Evolutionary conservation across 2,888 invertebrate genomes (phyloP), one percentile per base, ranked within the genome.

Genomic region (Euzophera pinguis): DNA sequence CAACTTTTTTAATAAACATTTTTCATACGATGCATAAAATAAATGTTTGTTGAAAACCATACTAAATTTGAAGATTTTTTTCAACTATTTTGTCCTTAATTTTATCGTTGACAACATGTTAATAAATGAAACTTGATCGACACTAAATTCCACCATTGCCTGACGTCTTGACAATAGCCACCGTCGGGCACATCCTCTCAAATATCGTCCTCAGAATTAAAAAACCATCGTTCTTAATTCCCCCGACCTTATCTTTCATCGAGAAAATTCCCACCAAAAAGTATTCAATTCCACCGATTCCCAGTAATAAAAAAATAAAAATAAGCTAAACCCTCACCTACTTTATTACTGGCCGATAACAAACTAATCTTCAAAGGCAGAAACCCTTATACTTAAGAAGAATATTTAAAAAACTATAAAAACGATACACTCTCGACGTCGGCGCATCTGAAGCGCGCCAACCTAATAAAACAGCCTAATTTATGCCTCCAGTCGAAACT

Each of bases 361-460:
- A 71, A 75, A 75, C 71, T 77, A 77, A 77, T 77, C 75, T 73
- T 69, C 71, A 68, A 75, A 71, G 66, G 54, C 62, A 58, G 62
- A 63, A 62, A 63, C 61, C 63, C 66, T 65, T 29, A 47, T 55
- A 58, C 57, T 56, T 56, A 66, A 67, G 64, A 63, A 65, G 71
- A 69, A 75, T 75, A 74, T 75, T 77, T 77, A 75, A 77, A 77
- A 77, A 75, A 71, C 75, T 73, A 75, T 75, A 75, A 77, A 77
- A 71, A 69, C 58, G 62, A 61, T 63, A 69, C 68, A 63, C 64
- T 66, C 61, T 56, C 58, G 58, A 66, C 59, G 69, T 62, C 64
- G 71, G 70, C 57, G 67, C 70, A 71, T 75, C 75, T 73, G 73
- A 73, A 73, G 74, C 72, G 67, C 62, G 59, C 59, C 65, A 58